Base-by-base conservation (phyloP, 1,140 invertebrate species). In the Dysdera silvatica region DNA sequence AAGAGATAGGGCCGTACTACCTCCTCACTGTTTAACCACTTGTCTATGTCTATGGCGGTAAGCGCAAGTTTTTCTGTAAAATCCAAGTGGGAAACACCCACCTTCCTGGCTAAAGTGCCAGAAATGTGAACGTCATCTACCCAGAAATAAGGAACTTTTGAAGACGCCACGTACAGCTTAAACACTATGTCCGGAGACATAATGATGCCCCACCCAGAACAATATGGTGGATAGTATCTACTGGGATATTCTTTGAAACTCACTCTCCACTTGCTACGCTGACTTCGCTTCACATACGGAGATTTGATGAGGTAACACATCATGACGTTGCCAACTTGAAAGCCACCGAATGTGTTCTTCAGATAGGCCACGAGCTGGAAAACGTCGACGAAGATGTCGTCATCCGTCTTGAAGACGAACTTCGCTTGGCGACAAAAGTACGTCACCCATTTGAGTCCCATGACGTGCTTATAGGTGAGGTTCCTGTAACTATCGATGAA, bases 71-170 rank as follows among this genome's bases (percentile, higher is more conserved):
- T 66, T 43, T 56, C 33, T 12, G 52, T 80, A 18, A 90, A 73
- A 41, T 85, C 80, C 33, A 78, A 75, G 32, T 87, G 74, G 55
- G 78, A 74, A 33, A 89, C 79, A 37, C 78, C 75, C 29, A 82
- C 70, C 52, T 79, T 74, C 41, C 83, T 73, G 4, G 84, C 79
- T 48, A 91, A 75, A 54, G 88, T 81, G 10, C 89, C 89, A 16
- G 88, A 90, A 0, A 92, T 71, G 73, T 83, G 84, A 6, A 88
- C 83, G 74, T 92, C 89, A 73, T 92, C 89, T 60, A 91, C 89
- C 88, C 88, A 91, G 75, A 91, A 90, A 67, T 84, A 87, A 18
- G 79, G 72, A 24, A 74, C 67, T 23, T 58, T 52, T 47, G 55
- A 45, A 40, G 71, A 68, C 28, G 65, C 32, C 3, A 61, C 24